Evolutionary conservation across 1,140 invertebrate genomes (phyloP).

Genomic region (Drosophila kohkoa): DNA sequence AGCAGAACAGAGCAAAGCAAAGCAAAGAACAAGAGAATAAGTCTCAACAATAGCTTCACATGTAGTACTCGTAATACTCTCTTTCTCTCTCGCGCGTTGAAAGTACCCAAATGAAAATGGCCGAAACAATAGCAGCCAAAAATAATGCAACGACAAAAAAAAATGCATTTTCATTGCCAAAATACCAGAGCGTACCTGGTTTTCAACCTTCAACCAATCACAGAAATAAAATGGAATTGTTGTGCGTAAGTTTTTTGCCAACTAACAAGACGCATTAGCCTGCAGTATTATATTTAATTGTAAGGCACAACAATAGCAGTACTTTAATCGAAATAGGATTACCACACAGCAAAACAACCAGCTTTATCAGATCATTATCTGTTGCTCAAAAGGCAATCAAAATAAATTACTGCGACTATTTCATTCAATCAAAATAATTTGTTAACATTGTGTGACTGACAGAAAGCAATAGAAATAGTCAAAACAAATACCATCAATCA

Average conservation of each 20-base stretch:
- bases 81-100: background rate
- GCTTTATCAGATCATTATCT: background rate
- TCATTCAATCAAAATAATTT: background rate
- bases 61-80: background rate
- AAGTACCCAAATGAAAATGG: constrained; percentile 49
- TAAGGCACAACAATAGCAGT: background rate
- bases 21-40: constrained; percentile 40
- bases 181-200: constrained; percentile 11
- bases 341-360: too few species aligned
- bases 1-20: constrained; percentile 56
- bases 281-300: background rate
- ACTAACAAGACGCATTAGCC: background rate
- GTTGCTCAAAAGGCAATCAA: background rate
- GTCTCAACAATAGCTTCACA: constrained; percentile 37
- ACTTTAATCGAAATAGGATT: background rate
- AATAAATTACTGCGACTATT: background rate
- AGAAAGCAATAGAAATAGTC: background rate
- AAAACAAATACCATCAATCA: background rate
- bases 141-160: constrained; percentile 38
- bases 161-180: constrained; percentile 1
- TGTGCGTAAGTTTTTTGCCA: background rate
- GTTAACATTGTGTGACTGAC: background rate
- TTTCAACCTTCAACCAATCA: constrained; percentile 8
- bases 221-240: background rate
- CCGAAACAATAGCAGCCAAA: constrained; percentile 60